Evolutionary conservation across 2,113 vertebrate species (phyloP).

Genomic region (Ptychochromis oligacanthus): DNA sequence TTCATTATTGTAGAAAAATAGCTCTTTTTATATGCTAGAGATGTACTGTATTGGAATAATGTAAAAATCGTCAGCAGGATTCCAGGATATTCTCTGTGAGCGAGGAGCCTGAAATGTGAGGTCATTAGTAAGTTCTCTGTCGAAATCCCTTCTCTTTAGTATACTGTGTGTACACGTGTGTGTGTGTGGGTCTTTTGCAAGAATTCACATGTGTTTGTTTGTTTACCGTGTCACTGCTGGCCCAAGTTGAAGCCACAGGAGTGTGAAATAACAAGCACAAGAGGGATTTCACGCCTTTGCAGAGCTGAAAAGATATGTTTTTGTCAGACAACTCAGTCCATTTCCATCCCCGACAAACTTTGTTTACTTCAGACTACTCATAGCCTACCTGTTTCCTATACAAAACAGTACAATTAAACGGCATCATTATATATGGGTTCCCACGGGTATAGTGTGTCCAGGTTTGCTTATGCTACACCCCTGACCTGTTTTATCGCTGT

Average conservation of each 20-base stretch:
- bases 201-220: constrained; percentile 66
- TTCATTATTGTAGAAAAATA: constrained; percentile 31
- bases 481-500: constrained; percentile 77
- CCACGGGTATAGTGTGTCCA: constrained; percentile 69
- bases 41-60: constrained; percentile 23
- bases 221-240: constrained; percentile 66
- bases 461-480: constrained; percentile 71
- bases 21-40: constrained; percentile 23
- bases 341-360: constrained; percentile 70
- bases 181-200: background rate
- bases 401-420: constrained; percentile 69
- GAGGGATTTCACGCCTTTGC: constrained; percentile 79
- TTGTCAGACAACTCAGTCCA: constrained; percentile 65
- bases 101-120: constrained; percentile 50
- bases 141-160: constrained; percentile 47
- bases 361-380: constrained; percentile 55
- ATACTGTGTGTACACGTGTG: constrained; percentile 15
- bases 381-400: constrained; percentile 49
- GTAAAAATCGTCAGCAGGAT: constrained; percentile 23
- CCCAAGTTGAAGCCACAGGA: constrained; percentile 77
- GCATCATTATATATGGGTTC: constrained; percentile 74
- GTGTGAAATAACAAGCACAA: constrained; percentile 86
- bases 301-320: constrained; percentile 70
- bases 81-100: constrained; percentile 34
- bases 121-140: constrained; percentile 75